Base-by-base conservation (phyloP, 2,888 invertebrate species). In the Sarcophaga caerulescens region DNA sequence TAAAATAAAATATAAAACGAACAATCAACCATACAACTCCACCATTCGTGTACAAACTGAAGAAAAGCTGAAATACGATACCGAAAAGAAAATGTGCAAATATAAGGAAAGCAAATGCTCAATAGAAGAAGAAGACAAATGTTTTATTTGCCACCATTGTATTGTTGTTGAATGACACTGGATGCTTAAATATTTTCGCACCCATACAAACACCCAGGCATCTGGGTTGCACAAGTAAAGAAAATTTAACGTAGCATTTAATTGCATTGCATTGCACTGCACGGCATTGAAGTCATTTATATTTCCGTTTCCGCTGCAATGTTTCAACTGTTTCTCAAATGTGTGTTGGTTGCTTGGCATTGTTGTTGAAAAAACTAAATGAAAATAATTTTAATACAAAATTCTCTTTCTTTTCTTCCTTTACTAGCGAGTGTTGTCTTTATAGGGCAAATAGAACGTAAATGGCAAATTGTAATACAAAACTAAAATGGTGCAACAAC, bases 291-390 rank as follows among this genome's bases (percentile, higher is more conserved):
- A 35, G 60, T 65, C 66, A 73, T 57, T 57, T 44, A 65, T 79
- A 84, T 85, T 87, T 84, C 84, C 84, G 77, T 84, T 85, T 85
- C 87, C 85, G 85, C 70, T 85, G 73, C 66, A 84, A 81, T 57
- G 70, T 59, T 66, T 69, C 12, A 60, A 44, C 71, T 60, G 11
- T 77, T 82, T 59, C 45, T 44, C 11, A 66, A 77, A 66, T 71
- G 59, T 35, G 60, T 52, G 62, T 45, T 70, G 23, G 14, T 14
- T 14, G 52, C 52, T 17, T 52, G 52, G 12, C 52, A 12, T 52
- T 12, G 12, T 52, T 52, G 52, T 52, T 52, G 52, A 14, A 14
- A 12, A 52, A 52, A 4, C 12, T 4, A 52, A 17, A 52, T 14
- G 14, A 17, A 10, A 52, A 52, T 52, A 52, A 17, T 52, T 52